phyloP scores from a whole-genome alignment of 2,888 invertebrate species.

The Brachyptera putata region DNA sequence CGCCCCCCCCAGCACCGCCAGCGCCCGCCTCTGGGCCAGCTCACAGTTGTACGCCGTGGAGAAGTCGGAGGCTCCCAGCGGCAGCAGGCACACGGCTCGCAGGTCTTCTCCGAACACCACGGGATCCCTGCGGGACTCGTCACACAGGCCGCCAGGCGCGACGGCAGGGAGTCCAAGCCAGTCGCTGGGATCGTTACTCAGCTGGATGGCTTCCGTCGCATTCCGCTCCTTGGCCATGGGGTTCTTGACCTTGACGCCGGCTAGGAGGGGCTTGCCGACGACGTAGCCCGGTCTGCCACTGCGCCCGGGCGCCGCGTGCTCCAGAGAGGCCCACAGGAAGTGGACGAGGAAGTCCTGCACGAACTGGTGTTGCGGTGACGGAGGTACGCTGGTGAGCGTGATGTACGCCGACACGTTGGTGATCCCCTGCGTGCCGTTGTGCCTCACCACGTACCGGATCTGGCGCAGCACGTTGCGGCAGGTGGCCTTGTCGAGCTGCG shows the following conservation, averaged over 20 bases:
- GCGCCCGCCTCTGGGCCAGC: conserved; percentile 41
- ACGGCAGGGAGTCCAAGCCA: conserved; percentile 42
- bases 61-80: conserved; percentile 39
- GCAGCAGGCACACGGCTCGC: conserved; percentile 39
- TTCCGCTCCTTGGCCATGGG: conserved; percentile 35
- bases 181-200: conserved; percentile 33
- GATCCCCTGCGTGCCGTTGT: conserved; percentile 51
- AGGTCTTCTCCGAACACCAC: conserved; percentile 42
- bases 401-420: conserved; percentile 43
- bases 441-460: conserved; percentile 44
- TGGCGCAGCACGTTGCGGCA: conserved; percentile 44
- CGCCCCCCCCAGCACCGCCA: conserved; percentile 38
- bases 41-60: conserved; percentile 38
- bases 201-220: conserved; percentile 33
- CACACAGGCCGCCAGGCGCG: conserved; percentile 39
- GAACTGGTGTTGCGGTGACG: conserved; percentile 1
- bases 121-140: conserved; percentile 34
- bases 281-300: conserved; percentile 80
- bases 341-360: conserved; percentile 24
- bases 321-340: conserved; percentile 33
- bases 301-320: conserved; percentile 38
- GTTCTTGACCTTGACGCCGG: conserved; percentile 44
- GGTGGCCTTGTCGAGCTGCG: not conserved
- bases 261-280: conserved; percentile 58
- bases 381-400: conserved; percentile 43